Evolutionary conservation across 1,140 invertebrate genomes (phyloP).

Genomic region (Brachionus calyciflorus): DNA sequence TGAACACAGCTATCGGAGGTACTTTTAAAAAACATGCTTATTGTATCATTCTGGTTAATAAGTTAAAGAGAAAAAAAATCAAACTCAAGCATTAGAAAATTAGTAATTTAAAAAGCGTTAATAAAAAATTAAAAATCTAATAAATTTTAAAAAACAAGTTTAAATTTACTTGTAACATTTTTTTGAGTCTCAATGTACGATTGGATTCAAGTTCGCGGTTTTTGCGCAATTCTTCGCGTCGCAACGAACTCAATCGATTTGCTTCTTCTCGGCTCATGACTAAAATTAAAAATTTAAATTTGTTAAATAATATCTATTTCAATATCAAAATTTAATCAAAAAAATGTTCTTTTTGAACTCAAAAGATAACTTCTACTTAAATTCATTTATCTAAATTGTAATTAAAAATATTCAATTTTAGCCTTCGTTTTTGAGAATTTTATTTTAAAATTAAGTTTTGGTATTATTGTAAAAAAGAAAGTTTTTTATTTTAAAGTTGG

Average conservation of each 20-base stretch:
- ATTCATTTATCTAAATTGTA: no score
- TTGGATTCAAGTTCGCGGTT: slow-evolving; percentile 26
- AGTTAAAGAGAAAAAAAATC: neutral
- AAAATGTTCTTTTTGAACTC: neutral
- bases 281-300: neutral
- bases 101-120: no score
- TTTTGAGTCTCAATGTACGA: slow-evolving; percentile 7
- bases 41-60: neutral
- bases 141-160: no score
- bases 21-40: slow-evolving; percentile 47
- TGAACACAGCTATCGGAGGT: slow-evolving; percentile 29
- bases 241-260: slow-evolving; percentile 20
- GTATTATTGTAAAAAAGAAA: no score
- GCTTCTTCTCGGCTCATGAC: slow-evolving; percentile 45
- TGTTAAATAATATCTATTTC: neutral
- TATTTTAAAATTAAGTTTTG: no score
- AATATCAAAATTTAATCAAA: neutral
- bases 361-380: no score
- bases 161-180: slow-evolving; percentile 22
- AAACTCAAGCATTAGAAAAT: neutral
- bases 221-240: slow-evolving; percentile 46
- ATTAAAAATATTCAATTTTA: no score
- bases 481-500: no score
- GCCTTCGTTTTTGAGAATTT: no score
- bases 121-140: neutral